These are phyloP conservation scores for Pocillopora damicornis DNA, from an alignment of 64 coral and sea anemone species.

Conservation along the genomic window DNA sequence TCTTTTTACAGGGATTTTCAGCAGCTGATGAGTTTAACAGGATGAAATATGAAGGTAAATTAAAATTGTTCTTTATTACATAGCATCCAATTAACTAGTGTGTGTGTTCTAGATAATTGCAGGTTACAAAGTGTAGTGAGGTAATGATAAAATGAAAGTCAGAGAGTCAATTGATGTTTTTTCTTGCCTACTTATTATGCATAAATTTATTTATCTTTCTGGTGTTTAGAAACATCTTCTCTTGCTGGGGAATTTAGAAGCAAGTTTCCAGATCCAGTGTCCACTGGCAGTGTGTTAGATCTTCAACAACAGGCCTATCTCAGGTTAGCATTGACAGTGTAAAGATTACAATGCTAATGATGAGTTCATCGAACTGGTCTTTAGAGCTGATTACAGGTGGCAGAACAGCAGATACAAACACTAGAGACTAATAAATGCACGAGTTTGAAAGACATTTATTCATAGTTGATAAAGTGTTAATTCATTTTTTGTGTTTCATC, in stretches of 20 bases:
- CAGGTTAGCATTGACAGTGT: conserved; percentile 29
- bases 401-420: no score
- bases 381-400: no score
- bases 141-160: no score
- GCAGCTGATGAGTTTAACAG: conserved; percentile 90
- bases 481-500: neutral
- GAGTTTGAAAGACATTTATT: no score
- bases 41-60: conserved; percentile 93
- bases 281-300: conserved; percentile 69
- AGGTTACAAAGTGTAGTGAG: no score
- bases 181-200: no score
- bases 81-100: no score
- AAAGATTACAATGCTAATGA: neutral
- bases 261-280: conserved; percentile 82
- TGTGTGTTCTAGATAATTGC: no score
- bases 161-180: no score
- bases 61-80: neutral
- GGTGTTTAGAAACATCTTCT: conserved; percentile 64
- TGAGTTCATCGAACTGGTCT: no score
- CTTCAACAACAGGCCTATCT: conserved; percentile 81
- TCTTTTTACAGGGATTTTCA: conserved; percentile 50
- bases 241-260: conserved; percentile 87
- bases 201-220: neutral
- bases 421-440: no score
- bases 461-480: no score